Conservation (phyloP, 1,140 invertebrate species). For the Brachionus rubens region DNA sequence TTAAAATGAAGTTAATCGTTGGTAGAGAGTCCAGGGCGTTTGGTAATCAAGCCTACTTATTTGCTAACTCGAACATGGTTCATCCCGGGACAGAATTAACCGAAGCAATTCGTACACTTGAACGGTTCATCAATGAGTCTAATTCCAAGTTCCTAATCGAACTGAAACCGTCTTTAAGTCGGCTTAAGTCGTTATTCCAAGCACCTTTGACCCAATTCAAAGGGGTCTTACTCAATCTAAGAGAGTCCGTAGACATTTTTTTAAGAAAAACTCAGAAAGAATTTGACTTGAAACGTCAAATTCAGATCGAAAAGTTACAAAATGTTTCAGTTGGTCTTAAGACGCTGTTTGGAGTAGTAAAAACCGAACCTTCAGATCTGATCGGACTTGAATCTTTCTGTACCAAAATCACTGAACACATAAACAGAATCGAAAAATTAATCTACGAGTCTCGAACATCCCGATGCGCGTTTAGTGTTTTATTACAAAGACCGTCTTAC, state of each 20-base stretch:
- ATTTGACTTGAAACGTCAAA: not conserved
- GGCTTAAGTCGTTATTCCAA: not conserved
- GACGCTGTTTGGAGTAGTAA: not conserved
- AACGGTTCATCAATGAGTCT: not conserved
- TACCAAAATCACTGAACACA: not conserved
- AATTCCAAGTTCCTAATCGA: not conserved
- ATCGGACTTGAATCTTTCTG: not conserved
- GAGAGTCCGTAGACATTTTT: not conserved
- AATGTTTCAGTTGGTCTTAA: not conserved
- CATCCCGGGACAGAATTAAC: not conserved
- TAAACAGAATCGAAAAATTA: not conserved
- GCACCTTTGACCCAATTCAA: not conserved
- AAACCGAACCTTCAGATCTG: not conserved
- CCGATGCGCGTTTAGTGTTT: not conserved
- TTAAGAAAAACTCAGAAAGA: not conserved
- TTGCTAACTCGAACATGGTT: not conserved
- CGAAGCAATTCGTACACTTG: not conserved
- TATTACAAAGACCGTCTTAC: slow-evolving; percentile 1
- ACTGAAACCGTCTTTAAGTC: not conserved
- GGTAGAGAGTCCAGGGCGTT: slow-evolving; percentile 17
- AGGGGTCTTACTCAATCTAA: not conserved
- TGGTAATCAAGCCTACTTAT: slow-evolving; percentile 3
- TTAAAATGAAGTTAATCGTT: not conserved
- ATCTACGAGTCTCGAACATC: not conserved
- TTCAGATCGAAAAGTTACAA: not conserved